A percentile compares a stretch with the other conserved stretches of the same genome.
These are phyloP conservation scores for Chaenodraco wilsoni DNA, from an alignment of 2,797 vertebrate species.

Conservation along the genomic window DNA sequence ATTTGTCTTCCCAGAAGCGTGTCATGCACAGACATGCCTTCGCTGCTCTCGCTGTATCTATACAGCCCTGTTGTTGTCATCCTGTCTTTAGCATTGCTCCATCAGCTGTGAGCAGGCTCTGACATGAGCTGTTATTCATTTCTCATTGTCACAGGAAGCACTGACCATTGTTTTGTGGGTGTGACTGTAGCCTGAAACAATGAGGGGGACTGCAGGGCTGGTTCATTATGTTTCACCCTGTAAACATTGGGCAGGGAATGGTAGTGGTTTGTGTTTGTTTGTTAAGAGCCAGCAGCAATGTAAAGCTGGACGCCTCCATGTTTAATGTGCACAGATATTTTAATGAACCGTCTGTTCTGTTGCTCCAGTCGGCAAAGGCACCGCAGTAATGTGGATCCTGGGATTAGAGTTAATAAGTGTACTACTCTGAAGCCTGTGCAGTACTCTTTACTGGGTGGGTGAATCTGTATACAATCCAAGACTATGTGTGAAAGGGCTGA, in stretches of 20 bases:
- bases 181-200: slow-evolving; percentile 46
- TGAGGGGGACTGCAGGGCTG: slow-evolving; percentile 25
- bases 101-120: slow-evolving; percentile 48
- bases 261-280: slow-evolving; percentile 16
- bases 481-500: background rate
- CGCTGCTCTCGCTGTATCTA: slow-evolving; percentile 22
- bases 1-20: slow-evolving; percentile 47
- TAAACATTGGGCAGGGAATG: slow-evolving; percentile 13
- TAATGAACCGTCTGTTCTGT: slow-evolving; percentile 28
- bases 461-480: slow-evolving; percentile 3
- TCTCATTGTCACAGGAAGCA: slow-evolving; percentile 57
- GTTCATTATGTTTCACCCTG: slow-evolving; percentile 22
- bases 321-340: slow-evolving; percentile 41
- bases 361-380: slow-evolving; percentile 23
- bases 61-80: slow-evolving; percentile 44
- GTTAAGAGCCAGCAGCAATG: slow-evolving; percentile 4
- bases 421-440: slow-evolving; percentile 21
- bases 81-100: slow-evolving; percentile 45
- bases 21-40: slow-evolving; percentile 47
- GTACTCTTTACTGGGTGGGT: slow-evolving; percentile 15
- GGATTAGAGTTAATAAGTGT: slow-evolving; percentile 42
- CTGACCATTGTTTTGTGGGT: slow-evolving; percentile 39
- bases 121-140: slow-evolving; percentile 47
- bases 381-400: slow-evolving; percentile 37
- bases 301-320: slow-evolving; percentile 11